These are phyloP conservation scores for Drosophila kokeensis DNA, from an alignment of 2,888 invertebrate species.

Conservation along the genomic window DNA sequence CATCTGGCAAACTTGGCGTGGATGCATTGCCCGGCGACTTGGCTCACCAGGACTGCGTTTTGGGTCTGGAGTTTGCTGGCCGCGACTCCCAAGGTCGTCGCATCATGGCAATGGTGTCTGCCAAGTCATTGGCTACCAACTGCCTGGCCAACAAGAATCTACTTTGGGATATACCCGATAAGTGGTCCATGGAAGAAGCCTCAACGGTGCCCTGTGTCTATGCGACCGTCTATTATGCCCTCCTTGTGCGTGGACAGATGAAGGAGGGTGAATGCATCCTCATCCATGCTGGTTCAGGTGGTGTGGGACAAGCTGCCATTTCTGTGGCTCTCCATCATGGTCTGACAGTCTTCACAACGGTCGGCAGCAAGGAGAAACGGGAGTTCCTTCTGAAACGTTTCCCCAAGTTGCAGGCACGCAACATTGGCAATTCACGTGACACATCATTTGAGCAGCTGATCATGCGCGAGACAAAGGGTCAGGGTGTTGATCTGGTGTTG, in stretches of 20 bases:
- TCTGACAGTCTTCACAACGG: constrained; percentile 96
- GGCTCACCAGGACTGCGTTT: constrained; percentile 94
- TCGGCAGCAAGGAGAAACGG: constrained; percentile 94
- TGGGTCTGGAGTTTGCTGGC: constrained; percentile 97
- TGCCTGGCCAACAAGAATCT: constrained; percentile 93
- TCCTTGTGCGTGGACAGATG: constrained; percentile 95
- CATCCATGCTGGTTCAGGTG: constrained; percentile 97
- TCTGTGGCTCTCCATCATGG: constrained; percentile 95
- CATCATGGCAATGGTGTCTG: constrained; percentile 97
- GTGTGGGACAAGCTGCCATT: constrained; percentile 98
- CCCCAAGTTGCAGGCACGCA: constrained; percentile 91
- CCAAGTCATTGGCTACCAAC: constrained; percentile 94
- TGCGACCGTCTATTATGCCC: constrained; percentile 95
- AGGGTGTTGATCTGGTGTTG: constrained; percentile 97
- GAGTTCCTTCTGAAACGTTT: constrained; percentile 94
- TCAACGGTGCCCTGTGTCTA: constrained; percentile 97
- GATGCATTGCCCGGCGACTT: constrained; percentile 97
- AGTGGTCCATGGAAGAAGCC: constrained; percentile 96
- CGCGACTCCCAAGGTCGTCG: constrained; percentile 90
- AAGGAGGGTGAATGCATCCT: constrained; percentile 93
- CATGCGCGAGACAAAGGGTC: constrained; percentile 92
- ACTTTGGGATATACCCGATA: constrained; percentile 94
- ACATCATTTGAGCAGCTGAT: constrained; percentile 96
- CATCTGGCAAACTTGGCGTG: constrained; percentile 97
- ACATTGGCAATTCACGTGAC: constrained; percentile 97